Evolutionary conservation across 2,113 vertebrate genomes (phyloP).

Genomic region (Osmerus mordax): DNA sequence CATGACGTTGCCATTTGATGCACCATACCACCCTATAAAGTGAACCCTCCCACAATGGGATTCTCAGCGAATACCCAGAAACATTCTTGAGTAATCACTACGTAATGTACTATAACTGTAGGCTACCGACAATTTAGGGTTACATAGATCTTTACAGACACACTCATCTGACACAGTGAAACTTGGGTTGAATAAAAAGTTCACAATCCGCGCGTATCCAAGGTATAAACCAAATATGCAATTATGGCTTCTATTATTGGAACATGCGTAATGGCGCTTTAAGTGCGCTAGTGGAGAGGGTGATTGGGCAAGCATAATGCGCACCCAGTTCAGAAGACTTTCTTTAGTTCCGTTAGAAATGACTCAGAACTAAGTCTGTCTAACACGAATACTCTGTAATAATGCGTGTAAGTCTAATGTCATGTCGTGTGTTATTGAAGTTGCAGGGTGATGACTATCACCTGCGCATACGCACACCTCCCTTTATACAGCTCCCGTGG

Average conservation of each 20-base stretch:
- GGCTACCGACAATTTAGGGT: conserved; percentile 8
- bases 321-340: conserved; percentile 26
- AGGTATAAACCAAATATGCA: conserved; percentile 50
- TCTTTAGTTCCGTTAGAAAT: conserved; percentile 53
- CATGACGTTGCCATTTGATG: too few relatives aligned
- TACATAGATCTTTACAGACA: background rate
- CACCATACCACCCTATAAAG: too few relatives aligned
- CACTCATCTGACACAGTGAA: conserved; percentile 32
- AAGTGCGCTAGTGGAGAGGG: conserved; percentile 22
- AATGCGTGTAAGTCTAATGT: conserved; percentile 52
- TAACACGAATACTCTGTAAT: conserved; percentile 52
- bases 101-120: background rate
- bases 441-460: conserved; percentile 63
- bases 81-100: conserved; percentile 1
- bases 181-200: conserved; percentile 28
- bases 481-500: conserved; percentile 60
- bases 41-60: background rate
- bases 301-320: conserved; percentile 51
- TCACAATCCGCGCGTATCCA: conserved; percentile 33
- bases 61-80: background rate
- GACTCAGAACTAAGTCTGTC: conserved; percentile 58
- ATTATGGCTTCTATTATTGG: conserved; percentile 54
- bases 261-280: conserved; percentile 61
- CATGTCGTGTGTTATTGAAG: conserved; percentile 59
- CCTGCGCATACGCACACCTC: conserved; percentile 55